Conservation (phyloP, 2,888 invertebrate species). For the Branchellion lobata region DNA sequence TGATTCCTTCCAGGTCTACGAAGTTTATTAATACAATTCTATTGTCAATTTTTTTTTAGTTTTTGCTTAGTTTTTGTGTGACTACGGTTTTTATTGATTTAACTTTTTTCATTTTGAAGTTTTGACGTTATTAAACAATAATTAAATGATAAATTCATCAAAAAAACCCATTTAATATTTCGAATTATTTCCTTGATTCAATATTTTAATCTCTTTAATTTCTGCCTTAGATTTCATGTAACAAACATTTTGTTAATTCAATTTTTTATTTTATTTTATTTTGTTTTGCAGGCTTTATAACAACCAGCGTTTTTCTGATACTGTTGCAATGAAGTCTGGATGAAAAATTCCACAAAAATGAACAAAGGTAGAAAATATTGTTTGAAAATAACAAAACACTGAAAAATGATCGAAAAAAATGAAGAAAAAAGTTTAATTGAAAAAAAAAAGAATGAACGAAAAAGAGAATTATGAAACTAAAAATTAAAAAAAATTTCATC, state of each 20-base stretch:
- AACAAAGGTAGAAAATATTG: neutral
- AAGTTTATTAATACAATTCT: neutral
- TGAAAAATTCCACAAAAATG: neutral
- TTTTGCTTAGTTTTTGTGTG: neutral
- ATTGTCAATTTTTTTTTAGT: neutral
- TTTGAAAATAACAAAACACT: neutral
- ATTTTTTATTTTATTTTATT: neutral
- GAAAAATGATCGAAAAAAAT: neutral
- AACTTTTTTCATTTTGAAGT: neutral
- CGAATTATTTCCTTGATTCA: too few relatives aligned
- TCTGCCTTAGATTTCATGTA: neutral
- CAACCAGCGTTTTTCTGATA: neutral
- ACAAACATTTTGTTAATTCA: neutral
- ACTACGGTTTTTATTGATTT: neutral
- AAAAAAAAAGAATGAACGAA: neutral
- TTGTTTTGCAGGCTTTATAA: neutral
- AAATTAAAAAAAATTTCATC: too few relatives aligned
- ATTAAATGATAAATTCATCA: too few relatives aligned
- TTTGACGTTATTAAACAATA: neutral
- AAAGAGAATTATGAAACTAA: neutral
- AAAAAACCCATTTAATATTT: too few relatives aligned
- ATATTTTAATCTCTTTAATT: neutral
- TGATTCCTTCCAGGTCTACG: too few relatives aligned
- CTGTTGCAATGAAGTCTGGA: neutral
- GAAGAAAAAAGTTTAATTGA: neutral